A percentile compares a stretch with the other conserved stretches of the same genome.
Conservation (phyloP, 2,797 vertebrate genomes). For the Gambusia yucatana region DNA sequence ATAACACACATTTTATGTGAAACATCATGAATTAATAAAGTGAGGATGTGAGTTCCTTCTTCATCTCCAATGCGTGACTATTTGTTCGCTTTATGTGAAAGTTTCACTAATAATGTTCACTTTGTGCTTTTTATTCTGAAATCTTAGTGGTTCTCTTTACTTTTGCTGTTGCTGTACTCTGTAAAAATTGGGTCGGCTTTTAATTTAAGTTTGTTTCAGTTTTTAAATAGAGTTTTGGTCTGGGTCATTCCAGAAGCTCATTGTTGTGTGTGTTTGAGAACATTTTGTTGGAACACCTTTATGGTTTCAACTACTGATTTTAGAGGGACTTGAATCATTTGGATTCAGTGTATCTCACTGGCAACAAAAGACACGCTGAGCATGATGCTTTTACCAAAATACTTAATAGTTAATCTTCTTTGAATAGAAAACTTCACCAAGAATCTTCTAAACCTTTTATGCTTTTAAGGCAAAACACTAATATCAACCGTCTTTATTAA, state of each 20-base stretch:
- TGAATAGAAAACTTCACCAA: not conserved
- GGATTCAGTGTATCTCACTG: not conserved
- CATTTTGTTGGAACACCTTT: not conserved
- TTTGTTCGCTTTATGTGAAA: constrained; percentile 5
- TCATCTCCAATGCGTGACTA: constrained; percentile 13
- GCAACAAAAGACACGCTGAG: not conserved
- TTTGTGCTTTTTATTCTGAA: constrained; percentile 59
- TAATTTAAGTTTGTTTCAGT: constrained; percentile 9
- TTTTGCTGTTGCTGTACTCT: constrained; percentile 38
- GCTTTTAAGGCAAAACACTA: not conserved
- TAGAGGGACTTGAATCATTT: not conserved
- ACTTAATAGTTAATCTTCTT: not conserved
- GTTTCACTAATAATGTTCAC: constrained; percentile 14
- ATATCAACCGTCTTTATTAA: not conserved
- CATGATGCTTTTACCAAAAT: not conserved
- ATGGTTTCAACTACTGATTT: not conserved
- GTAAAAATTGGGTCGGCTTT: constrained; percentile 56
- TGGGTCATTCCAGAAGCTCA: not conserved
- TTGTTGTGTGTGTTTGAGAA: not conserved
- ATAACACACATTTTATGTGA: not conserved
- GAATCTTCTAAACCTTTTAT: not conserved
- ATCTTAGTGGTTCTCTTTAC: constrained; percentile 49
- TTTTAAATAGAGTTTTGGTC: no score
- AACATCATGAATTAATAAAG: constrained; percentile 2
- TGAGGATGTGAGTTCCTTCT: not conserved